These are phyloP conservation scores for Bovichtus diacanthus DNA, from an alignment of 2,797 vertebrate species.

Conservation along the genomic window DNA sequence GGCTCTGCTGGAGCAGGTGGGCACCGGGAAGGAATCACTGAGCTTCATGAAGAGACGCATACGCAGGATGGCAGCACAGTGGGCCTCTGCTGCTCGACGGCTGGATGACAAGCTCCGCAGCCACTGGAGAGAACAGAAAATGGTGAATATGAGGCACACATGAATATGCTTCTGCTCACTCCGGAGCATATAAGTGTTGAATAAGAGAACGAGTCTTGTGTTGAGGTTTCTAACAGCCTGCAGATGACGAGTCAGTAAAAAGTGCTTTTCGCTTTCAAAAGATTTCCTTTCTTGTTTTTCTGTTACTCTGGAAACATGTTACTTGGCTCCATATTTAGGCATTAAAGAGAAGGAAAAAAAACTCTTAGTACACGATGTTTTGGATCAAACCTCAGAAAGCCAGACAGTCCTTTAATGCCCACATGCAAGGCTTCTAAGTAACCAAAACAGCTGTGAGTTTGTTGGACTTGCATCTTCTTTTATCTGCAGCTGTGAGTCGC, in stretches of 20 bases:
- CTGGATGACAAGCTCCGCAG: constrained; percentile 86
- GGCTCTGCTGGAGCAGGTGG: constrained; percentile 92
- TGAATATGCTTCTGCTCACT: not conserved
- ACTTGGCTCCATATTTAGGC: constrained; percentile 21
- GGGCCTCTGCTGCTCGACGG: constrained; percentile 88
- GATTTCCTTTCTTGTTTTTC: not conserved
- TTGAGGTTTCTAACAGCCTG: constrained; percentile 26
- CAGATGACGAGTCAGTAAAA: constrained; percentile 11
- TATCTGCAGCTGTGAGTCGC: constrained; percentile 27
- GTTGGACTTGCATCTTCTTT: constrained; percentile 43
- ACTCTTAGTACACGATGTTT: constrained; percentile 16
- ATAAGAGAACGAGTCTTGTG: constrained; percentile 15
- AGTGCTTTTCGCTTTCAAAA: not conserved
- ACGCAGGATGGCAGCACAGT: constrained; percentile 89
- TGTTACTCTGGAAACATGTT: not conserved
- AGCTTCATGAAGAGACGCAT: constrained; percentile 98
- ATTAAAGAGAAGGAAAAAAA: not conserved
- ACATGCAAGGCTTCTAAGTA: constrained; percentile 16
- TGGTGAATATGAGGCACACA: constrained; percentile 77
- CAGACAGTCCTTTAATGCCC: constrained; percentile 32
- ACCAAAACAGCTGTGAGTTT: constrained; percentile 51
- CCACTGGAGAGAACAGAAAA: constrained; percentile 88
- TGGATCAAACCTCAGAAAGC: constrained; percentile 32
- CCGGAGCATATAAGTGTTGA: constrained; percentile 21
- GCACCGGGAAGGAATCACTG: constrained; percentile 94